Base-by-base conservation (phyloP, 2,113 vertebrate genomes). In the Zosterops hypoxanthus region DNA sequence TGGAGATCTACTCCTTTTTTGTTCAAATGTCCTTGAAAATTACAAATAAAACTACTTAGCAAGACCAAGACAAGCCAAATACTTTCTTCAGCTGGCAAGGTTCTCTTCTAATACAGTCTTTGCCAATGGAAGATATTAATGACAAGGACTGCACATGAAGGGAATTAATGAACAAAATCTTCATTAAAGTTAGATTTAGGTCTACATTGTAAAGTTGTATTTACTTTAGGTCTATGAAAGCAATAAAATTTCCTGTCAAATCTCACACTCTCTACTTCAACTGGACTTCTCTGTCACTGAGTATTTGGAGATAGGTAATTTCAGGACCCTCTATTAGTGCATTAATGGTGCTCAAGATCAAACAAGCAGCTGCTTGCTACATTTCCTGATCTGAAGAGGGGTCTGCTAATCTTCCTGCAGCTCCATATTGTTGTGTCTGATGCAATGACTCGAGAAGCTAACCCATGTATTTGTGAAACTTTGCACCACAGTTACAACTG, bases 21-120 rank as follows among this genome's bases (percentile, higher is more conserved):
- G 78, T 96, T 96, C 94, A 87, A 97, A 96, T 90, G 77, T 96
- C 95, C 96, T 97, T 97, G 95, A 96, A 97, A 97, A 97, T 95
- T 91, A 90, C 92, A 97, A 97, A 97, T 86, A 88, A 96, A 96
- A 75, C 91, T 94, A 14, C 64, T 92, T 94, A 92, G 55, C 79
- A 97, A 86, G 80, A 86, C 79, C 55, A 72, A 86, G 61, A 73
- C 78, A 93, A 95, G 66, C 97, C 82, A 95, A 95, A 96, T 20
- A 77, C 84, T 95, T 96, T 95, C 80, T 91, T 96, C 94, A 96
- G 85, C 81, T 97, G 97, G 80, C 83, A 97, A 90, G 44, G 41
- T 78, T 97, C 75, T 97, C 52, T 78, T 92, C 29, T 49, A 97
- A 97, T 89, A 94, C 81, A 86, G 90, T 92, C 61, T 96, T 92